These are phyloP conservation scores for Acipenser transmontanus DNA, from an alignment of 2,797 vertebrate species.

Conservation along the genomic window DNA sequence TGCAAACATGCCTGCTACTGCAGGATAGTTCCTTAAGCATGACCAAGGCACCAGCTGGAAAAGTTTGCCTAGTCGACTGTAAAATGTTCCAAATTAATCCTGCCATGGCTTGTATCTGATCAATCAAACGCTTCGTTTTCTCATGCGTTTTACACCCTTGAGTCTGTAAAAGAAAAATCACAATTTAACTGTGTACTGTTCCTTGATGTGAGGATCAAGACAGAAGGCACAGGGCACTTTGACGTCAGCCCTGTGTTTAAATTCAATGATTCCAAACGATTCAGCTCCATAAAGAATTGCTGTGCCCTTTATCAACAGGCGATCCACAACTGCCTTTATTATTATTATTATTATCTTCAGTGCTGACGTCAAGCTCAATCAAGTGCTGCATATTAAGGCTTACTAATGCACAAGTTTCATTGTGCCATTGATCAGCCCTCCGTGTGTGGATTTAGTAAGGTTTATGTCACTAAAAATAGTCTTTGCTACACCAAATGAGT, in stretches of 20 bases:
- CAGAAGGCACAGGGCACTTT: neutral
- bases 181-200: neutral
- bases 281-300: conserved; percentile 3
- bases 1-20: conserved; percentile 27
- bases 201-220: neutral
- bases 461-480: neutral
- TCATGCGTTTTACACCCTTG: too few species aligned
- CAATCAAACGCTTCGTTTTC: too few species aligned
- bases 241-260: conserved; percentile 11
- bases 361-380: neutral
- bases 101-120: too few species aligned
- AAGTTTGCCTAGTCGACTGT: too few species aligned
- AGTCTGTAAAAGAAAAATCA: too few species aligned
- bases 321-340: conserved; percentile 6
- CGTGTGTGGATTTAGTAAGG: neutral
- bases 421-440: too few species aligned
- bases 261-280: conserved; percentile 7
- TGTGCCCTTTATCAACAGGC: neutral
- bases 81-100: too few species aligned
- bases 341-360: neutral
- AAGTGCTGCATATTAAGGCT: neutral
- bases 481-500: neutral
- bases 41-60: neutral
- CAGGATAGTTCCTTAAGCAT: neutral
- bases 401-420: too few species aligned